Evolutionary conservation across 2,797 vertebrate species (phyloP).

Genomic region (Chelonia mydas): DNA sequence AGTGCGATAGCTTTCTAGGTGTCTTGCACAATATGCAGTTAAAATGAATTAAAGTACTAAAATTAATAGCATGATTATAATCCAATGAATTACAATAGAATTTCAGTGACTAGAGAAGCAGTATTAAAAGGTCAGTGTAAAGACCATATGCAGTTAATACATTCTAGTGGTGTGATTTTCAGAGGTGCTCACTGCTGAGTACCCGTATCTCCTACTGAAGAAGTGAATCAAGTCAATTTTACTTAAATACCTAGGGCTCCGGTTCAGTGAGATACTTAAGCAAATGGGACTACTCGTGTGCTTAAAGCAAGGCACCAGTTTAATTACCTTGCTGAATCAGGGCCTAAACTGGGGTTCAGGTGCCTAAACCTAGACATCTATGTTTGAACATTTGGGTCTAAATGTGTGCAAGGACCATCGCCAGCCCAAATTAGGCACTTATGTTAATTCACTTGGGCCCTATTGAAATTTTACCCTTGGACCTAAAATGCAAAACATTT

Average conservation of each 20-base stretch:
- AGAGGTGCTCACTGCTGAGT: background rate
- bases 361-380: background rate
- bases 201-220: background rate
- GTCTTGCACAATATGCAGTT: background rate
- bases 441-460: background rate
- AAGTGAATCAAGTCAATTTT: background rate
- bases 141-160: background rate
- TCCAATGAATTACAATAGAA: background rate
- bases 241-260: background rate
- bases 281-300: background rate
- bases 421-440: background rate
- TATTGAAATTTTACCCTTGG: background rate
- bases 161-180: background rate
- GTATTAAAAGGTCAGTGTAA: background rate
- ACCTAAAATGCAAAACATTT: background rate
- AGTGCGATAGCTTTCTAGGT: background rate
- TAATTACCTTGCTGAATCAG: background rate
- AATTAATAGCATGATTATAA: constrained; percentile 8
- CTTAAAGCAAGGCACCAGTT: background rate
- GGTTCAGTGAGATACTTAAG: background rate
- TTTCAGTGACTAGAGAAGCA: background rate
- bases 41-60: constrained; percentile 24
- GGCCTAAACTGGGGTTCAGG: background rate
- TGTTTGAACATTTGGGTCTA: background rate
- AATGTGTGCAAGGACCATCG: background rate